Base-by-base conservation (phyloP, 2,888 invertebrate genomes). In the Drosophila koepferae region DNA sequence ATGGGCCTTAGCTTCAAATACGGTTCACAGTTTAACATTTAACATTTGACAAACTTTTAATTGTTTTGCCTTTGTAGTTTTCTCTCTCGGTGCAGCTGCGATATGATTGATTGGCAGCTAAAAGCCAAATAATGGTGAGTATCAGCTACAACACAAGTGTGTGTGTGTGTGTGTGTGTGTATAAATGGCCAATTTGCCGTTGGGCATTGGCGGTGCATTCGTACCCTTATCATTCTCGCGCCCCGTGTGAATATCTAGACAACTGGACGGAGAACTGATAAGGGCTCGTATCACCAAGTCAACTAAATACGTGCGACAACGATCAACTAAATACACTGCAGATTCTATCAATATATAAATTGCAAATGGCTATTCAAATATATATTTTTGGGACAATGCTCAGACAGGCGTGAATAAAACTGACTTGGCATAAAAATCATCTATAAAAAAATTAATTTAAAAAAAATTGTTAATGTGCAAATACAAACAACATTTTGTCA, bases 261-360 rank as follows among this genome's bases (percentile, higher is more conserved):
- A 93, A 97, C 98, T 98, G 98, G 98, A 98, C 98, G 98, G 98
- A 98, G 98, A 98, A 97, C 97, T 98, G 97, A 98, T 98, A 98
- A 98, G 97, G 97, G 97, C 97, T 95, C 96, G 96, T 96, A 95
- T 94, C 94, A 92, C 94, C 94, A 90, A 79, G 58, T 89, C 90
- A 91, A 87, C 92, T 89, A 71, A 71, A 71, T 51, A 18, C 53
- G 10, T 70, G 44, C 14, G 65, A 49, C 10, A 46, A 31, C 55
- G 28, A 55, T 55, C 28, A 28, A 40, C 10, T 1, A n/a, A 55
- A n/a, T n/a, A 16, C 28, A 20, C 31, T 41, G 18, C 41, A 56
- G 10, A 44, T 43, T 2, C 14, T 2, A 51, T 36, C 14, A 36
- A 51, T 36, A 41, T 9, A 41, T 14, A 51, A 53, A 41, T 9